Conservation (phyloP, 1,140 invertebrate genomes). For the Hycleus phaleratus region DNA sequence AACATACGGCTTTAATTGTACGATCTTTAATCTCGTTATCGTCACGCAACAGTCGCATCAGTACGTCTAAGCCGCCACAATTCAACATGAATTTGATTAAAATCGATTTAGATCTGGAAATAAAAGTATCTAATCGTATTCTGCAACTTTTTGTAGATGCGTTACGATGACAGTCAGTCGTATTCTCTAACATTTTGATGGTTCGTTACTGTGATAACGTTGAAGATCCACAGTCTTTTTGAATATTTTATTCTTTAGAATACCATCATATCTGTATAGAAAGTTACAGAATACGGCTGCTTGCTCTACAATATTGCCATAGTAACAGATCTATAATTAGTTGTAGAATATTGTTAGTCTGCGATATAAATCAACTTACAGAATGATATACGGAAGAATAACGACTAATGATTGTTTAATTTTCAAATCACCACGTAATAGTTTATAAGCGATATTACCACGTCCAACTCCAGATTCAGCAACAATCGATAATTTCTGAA, state of each 20-base stretch:
- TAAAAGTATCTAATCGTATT: slow-evolving; percentile 4
- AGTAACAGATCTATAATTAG: too few relatives aligned
- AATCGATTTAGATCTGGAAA: slow-evolving; percentile 29
- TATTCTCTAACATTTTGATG: too few relatives aligned
- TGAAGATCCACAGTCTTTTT: too few relatives aligned
- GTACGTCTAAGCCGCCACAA: slow-evolving; percentile 31
- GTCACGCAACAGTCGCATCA: slow-evolving; percentile 28
- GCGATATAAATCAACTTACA: slow-evolving; percentile 33
- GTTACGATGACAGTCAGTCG: too few relatives aligned
- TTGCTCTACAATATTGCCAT: too few relatives aligned
- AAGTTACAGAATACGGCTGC: too few relatives aligned
- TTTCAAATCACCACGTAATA: slow-evolving; percentile 41
- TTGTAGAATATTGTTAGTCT: too few relatives aligned
- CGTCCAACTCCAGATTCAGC: slow-evolving; percentile 47
- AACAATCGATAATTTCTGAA: slow-evolving; percentile 41
- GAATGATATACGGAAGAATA: slow-evolving; percentile 47
- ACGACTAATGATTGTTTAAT: slow-evolving; percentile 45
- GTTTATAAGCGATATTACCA: slow-evolving; percentile 48
- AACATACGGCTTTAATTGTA: slow-evolving; percentile 32
- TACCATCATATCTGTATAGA: too few relatives aligned
- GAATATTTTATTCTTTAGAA: too few relatives aligned
- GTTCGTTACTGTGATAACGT: too few relatives aligned
- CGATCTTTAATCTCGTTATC: slow-evolving; percentile 17
- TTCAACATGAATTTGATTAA: slow-evolving; percentile 29
- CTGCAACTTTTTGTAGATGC: too few relatives aligned